A percentile compares a stretch with the other conserved stretches of the same genome.
phyloP scores from a whole-genome alignment of 2,888 invertebrate species.

The Fissipunctia ypsillon region DNA sequence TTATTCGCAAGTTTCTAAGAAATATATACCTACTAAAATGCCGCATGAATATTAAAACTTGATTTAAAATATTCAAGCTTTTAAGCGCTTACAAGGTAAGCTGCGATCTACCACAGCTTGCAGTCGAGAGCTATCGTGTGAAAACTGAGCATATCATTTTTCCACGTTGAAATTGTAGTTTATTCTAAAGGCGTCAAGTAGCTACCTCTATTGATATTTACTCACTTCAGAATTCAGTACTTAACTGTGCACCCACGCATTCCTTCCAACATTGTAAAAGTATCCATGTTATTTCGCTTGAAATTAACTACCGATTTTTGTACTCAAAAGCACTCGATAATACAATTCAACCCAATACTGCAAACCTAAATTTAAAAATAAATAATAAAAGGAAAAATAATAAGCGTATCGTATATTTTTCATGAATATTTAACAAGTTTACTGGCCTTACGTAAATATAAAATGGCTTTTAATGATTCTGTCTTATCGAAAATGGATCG shows the following conservation, averaged over 20 bases:
- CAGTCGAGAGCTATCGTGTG: slow-evolving; percentile 36
- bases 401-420: slow-evolving; percentile 64
- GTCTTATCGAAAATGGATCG: slow-evolving; percentile 79
- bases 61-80: slow-evolving; percentile 37
- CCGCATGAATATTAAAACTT: slow-evolving; percentile 52
- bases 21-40: slow-evolving; percentile 71
- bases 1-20: slow-evolving; percentile 77
- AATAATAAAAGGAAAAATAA: slow-evolving; percentile 65
- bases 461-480: slow-evolving; percentile 76
- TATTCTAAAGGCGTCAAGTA: slow-evolving; percentile 38
- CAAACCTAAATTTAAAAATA: slow-evolving; percentile 52
- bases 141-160: slow-evolving; percentile 24
- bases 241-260: slow-evolving; percentile 30
- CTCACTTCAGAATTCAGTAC: slow-evolving; percentile 25
- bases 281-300: slow-evolving; percentile 1
- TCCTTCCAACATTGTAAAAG: slow-evolving; percentile 19
- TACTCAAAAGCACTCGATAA: slow-evolving; percentile 17
- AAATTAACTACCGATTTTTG: slow-evolving; percentile 16
- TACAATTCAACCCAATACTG: slow-evolving; percentile 12
- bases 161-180: slow-evolving; percentile 26
- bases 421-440: slow-evolving; percentile 82
- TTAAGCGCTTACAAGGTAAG: slow-evolving; percentile 1
- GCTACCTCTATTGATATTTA: slow-evolving; percentile 38
- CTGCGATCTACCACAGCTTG: neutral
- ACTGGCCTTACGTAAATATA: slow-evolving; percentile 85